A percentile compares a stretch with the other conserved stretches of the same genome.
These are phyloP conservation scores for Acropternis orthonyx DNA, from an alignment of 2,797 vertebrate species.

Conservation along the genomic window DNA sequence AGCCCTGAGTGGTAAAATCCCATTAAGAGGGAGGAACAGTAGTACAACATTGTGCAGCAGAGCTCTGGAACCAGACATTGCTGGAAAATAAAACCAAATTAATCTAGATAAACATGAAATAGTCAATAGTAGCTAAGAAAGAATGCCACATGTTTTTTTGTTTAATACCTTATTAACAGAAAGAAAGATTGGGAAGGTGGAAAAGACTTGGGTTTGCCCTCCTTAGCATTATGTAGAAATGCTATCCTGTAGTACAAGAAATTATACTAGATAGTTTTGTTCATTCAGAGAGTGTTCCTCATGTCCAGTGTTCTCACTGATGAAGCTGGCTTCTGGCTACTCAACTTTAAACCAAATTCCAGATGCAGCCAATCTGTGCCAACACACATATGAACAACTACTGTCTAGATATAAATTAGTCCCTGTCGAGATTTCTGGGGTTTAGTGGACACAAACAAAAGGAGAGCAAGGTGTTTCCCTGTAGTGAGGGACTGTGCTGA, in stretches of 20 bases:
- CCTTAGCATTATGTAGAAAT: neutral
- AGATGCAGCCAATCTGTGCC: neutral
- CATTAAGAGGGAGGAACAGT: neutral
- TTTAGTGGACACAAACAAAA: neutral
- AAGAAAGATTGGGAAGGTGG: neutral
- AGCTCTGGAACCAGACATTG: neutral
- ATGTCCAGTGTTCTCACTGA: neutral
- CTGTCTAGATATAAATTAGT: neutral
- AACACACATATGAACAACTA: neutral
- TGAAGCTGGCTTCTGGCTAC: neutral
- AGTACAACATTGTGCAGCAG: neutral
- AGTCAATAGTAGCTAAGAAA: neutral
- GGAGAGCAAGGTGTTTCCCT: neutral
- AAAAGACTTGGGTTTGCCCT: neutral
- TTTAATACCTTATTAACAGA: neutral
- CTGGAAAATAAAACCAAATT: neutral
- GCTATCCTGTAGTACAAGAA: neutral
- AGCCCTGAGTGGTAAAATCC: neutral
- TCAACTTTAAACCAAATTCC: neutral
- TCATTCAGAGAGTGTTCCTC: neutral
- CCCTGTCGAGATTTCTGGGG: neutral
- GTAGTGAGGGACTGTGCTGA: neutral
- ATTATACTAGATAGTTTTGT: neutral
- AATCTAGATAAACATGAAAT: neutral
- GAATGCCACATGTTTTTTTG: neutral